Evolutionary conservation across 2,113 vertebrate species (phyloP).

Genomic region (Trogon melanurus): DNA sequence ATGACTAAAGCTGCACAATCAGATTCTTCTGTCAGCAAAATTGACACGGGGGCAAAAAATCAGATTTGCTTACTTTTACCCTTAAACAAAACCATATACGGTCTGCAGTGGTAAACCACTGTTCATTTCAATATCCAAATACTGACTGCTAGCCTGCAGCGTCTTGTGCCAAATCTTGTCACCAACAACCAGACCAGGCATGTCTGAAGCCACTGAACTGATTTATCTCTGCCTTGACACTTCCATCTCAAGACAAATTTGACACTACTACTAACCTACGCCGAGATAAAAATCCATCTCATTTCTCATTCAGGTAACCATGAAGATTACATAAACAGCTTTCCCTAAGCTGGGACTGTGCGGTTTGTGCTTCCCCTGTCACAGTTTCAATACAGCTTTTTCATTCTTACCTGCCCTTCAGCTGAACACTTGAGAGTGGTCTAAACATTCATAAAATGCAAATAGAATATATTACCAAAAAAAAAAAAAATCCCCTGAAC

Average conservation of each 20-base stretch:
- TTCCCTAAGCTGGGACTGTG: background rate
- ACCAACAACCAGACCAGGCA: background rate
- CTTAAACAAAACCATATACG: background rate
- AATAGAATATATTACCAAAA: background rate
- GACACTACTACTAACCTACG: background rate
- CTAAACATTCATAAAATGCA: background rate
- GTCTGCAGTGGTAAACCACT: background rate
- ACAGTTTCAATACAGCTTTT: background rate
- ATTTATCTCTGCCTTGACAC: background rate
- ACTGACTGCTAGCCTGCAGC: background rate
- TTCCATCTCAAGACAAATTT: background rate
- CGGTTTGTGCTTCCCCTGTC: background rate
- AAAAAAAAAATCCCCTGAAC: background rate
- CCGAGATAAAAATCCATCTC: background rate
- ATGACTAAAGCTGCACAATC: background rate
- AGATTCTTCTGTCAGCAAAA: background rate
- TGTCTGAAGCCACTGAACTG: background rate
- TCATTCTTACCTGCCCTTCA: background rate
- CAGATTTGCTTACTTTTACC: background rate
- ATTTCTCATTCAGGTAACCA: background rate
- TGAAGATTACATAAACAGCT: background rate
- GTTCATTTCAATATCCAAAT: constrained; percentile 1
- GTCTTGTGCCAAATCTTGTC: background rate
- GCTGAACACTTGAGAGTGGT: background rate
- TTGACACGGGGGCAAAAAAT: background rate